phyloP scores from a whole-genome alignment of 1,140 invertebrate species.

The Mizuhopecten yessoensis region DNA sequence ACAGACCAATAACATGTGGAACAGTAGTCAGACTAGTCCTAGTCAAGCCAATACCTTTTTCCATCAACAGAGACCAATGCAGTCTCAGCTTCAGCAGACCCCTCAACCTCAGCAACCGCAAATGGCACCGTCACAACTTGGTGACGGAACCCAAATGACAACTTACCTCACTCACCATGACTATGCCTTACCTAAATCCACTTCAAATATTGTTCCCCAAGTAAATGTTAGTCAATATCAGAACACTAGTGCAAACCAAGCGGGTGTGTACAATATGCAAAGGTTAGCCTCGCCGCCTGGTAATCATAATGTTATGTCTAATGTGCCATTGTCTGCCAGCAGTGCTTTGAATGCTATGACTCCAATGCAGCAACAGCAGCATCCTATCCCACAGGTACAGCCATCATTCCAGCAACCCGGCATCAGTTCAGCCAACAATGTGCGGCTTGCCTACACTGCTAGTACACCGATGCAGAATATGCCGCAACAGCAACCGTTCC shows the following conservation, averaged over 20 bases:
- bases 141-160: slow-evolving; percentile 58
- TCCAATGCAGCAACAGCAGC: slow-evolving; percentile 63
- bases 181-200: slow-evolving; percentile 67
- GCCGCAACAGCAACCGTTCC: slow-evolving; percentile 54
- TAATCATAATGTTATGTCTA: slow-evolving; percentile 57
- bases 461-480: slow-evolving; percentile 46
- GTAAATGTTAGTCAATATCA: slow-evolving; percentile 42
- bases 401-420: slow-evolving; percentile 58
- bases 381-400: slow-evolving; percentile 44
- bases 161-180: slow-evolving; percentile 68
- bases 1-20: slow-evolving; percentile 58
- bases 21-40: slow-evolving; percentile 59
- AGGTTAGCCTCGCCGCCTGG: slow-evolving; percentile 61
- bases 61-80: slow-evolving; percentile 46
- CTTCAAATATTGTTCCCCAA: slow-evolving; percentile 16
- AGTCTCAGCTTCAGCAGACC: slow-evolving; percentile 51
- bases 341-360: slow-evolving; percentile 59
- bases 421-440: slow-evolving; percentile 43
- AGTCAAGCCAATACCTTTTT: slow-evolving; percentile 53
- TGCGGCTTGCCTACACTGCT: not conserved
- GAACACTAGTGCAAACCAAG: slow-evolving; percentile 47
- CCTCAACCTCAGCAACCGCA: slow-evolving; percentile 81
- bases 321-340: slow-evolving; percentile 64
- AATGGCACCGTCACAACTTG: slow-evolving; percentile 75
- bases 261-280: slow-evolving; percentile 64